These are phyloP conservation scores for Parus major DNA, from an alignment of 2,113 vertebrate genomes.

Conservation along the genomic window DNA sequence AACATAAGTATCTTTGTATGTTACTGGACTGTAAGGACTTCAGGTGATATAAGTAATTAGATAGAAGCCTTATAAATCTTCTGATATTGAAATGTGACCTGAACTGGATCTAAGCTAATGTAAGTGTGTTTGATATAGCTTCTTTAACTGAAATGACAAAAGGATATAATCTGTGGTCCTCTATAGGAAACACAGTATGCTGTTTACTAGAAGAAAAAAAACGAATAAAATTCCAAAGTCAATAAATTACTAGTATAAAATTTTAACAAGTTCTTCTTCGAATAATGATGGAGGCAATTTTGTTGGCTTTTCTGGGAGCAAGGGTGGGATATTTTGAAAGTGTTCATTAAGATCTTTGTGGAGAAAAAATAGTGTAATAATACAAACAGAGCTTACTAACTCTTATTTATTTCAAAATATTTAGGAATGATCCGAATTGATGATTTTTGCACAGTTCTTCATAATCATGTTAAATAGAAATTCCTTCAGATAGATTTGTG, in stretches of 20 bases:
- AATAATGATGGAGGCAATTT: not conserved
- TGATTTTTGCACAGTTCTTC: not conserved
- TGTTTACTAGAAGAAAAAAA: not conserved
- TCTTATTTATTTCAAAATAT: not conserved
- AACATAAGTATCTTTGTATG: not conserved
- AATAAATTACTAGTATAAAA: not conserved
- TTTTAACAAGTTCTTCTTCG: not conserved
- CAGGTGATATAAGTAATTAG: not conserved
- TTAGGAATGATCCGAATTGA: not conserved
- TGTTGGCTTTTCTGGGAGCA: not conserved
- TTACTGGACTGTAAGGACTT: not conserved
- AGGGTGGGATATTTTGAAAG: not conserved
- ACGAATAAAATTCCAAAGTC: rapidly evolving
- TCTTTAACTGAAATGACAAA: not conserved
- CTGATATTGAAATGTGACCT: not conserved
- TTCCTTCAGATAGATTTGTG: not conserved
- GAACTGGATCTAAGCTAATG: not conserved
- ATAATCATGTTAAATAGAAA: not conserved
- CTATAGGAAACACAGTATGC: not conserved
- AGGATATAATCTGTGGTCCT: not conserved
- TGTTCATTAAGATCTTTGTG: not conserved
- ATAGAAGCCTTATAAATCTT: not conserved
- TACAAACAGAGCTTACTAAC: not conserved
- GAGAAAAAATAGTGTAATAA: not conserved
- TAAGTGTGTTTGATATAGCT: not conserved